Conservation (phyloP, 2,113 vertebrate species). For the human (Homo sapiens) region GRCh38 chr12:54105501-54106000, state of each 20-base stretch:
- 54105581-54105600: background rate
- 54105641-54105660: background rate
- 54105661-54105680: background rate
- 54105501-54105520: background rate
- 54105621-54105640: background rate
- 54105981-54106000: background rate
- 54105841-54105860: background rate
- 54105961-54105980: conserved; percentile 33
- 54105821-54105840: background rate
- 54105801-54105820: background rate
- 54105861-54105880: background rate
- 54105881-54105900: background rate
- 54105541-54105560: background rate
- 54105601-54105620: background rate
- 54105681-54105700: background rate
- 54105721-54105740: background rate
- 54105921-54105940: background rate
- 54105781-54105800: background rate
- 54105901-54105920: conserved; percentile 6
- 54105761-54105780: conserved; percentile 34
- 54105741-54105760: conserved; percentile 33
- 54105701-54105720: background rate
- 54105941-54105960: background rate
- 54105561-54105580: background rate
- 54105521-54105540: background rate